A percentile compares a stretch with the other conserved stretches of the same genome.
phyloP scores from a whole-genome alignment of 2,113 vertebrate species.

The Rutilus rutilus region DNA sequence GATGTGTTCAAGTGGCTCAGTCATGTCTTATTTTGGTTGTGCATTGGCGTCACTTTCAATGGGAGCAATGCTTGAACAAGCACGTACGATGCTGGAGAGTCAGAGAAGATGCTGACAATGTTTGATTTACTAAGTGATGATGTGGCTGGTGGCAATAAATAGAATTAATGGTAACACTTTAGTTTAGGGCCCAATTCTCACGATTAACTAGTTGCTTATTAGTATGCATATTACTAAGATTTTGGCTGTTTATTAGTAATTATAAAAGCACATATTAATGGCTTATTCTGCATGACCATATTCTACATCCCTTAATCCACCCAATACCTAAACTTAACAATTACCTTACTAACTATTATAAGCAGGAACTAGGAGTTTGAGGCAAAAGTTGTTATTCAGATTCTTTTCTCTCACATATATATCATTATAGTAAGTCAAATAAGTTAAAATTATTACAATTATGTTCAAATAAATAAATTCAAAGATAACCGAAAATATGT shows the following conservation, averaged over 20 bases:
- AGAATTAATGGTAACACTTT: no score
- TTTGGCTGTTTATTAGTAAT: no score
- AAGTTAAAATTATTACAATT: neutral
- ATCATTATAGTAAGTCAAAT: neutral
- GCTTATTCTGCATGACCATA: no score
- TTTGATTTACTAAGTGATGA: neutral
- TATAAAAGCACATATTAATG: no score
- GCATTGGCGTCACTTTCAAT: constrained; percentile 34
- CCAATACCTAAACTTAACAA: no score
- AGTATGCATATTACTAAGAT: no score
- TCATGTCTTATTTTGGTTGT: constrained; percentile 35
- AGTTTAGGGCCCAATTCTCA: no score
- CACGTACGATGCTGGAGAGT: neutral
- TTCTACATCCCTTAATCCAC: no score
- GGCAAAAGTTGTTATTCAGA: neutral
- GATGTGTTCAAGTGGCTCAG: constrained; percentile 33
- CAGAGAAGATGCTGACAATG: constrained; percentile 24
- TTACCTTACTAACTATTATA: no score
- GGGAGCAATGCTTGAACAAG: constrained; percentile 8
- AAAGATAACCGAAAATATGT: neutral
- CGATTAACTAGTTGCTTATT: no score
- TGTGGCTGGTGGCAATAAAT: neutral
- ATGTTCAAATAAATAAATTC: neutral
- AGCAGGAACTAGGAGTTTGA: no score
- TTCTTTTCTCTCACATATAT: neutral